Percentiles rank a stretch among this genome's conserved stretches.
phyloP scores from a whole-genome alignment of 2,113 vertebrate genomes.

The Budorcas taxicolor region DNA sequence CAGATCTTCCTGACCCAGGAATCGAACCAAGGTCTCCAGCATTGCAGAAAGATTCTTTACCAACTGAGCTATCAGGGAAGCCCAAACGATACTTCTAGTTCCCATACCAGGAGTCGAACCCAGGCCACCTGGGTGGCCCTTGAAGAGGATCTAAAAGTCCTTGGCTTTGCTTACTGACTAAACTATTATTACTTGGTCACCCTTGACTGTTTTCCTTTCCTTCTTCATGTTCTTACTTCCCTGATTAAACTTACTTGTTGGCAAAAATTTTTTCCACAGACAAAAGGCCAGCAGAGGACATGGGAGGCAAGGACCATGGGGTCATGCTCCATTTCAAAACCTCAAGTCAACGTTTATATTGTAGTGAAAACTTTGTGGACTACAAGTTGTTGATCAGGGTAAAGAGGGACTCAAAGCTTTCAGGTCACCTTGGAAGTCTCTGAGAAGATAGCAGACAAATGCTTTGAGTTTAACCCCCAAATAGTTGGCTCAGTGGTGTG shows the following conservation, averaged over 20 bases:
- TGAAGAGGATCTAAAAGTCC: not conserved
- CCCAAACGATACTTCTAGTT: not conserved
- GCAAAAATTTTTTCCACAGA: not conserved
- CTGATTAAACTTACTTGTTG: not conserved
- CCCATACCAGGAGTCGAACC: not conserved
- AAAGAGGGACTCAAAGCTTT: not conserved
- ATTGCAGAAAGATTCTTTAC: not conserved
- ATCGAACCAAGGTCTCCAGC: not conserved
- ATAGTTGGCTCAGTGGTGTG: not conserved
- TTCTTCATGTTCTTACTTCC: not conserved
- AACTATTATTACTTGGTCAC: not conserved
- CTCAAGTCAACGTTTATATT: not conserved
- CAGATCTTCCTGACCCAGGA: not conserved
- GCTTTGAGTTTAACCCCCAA: not conserved
- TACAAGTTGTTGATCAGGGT: not conserved
- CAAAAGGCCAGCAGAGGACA: not conserved
- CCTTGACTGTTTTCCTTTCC: not conserved
- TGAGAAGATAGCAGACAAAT: not conserved
- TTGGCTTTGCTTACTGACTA: not conserved
- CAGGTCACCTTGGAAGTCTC: not conserved
- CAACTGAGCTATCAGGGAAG: not conserved
- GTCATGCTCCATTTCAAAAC: not conserved
- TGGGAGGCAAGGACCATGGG: not conserved
- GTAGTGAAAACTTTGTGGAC: not conserved
- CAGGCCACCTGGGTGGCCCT: not conserved